Conservation (phyloP, 2,113 vertebrate species). For the Pipa parva region DNA sequence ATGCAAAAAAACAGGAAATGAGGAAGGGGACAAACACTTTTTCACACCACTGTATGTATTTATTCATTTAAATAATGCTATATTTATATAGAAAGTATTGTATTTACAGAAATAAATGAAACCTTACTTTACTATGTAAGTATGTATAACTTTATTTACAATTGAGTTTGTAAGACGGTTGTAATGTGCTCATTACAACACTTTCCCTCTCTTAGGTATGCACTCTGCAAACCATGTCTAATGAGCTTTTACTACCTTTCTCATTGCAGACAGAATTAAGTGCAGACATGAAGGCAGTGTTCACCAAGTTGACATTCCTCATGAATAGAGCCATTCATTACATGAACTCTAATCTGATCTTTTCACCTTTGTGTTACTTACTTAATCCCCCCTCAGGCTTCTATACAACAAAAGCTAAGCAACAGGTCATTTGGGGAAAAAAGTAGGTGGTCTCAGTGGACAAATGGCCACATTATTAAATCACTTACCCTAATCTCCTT, state of each 20-base stretch:
- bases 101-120: not conserved
- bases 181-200: constrained; percentile 23
- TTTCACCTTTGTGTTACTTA: constrained; percentile 33
- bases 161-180: not conserved
- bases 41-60: too few relatives aligned
- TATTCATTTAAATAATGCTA: too few relatives aligned
- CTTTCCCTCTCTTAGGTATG: constrained; percentile 24
- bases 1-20: too few relatives aligned
- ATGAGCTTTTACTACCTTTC: constrained; percentile 31
- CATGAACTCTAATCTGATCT: constrained; percentile 36
- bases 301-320: constrained; percentile 38
- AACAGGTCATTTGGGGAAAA: constrained; percentile 19
- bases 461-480: constrained; percentile 17
- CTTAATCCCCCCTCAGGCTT: constrained; percentile 34
- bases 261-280: constrained; percentile 37
- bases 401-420: constrained; percentile 30
- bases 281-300: constrained; percentile 33
- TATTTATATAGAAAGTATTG: not conserved
- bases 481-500: constrained; percentile 12
- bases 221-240: constrained; percentile 41
- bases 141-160: too few relatives aligned
- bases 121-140: not conserved
- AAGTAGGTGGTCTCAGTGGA: constrained; percentile 32
- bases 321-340: constrained; percentile 37
- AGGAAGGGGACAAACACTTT: too few relatives aligned